A percentile compares a stretch with the other conserved stretches of the same genome.
Evolutionary conservation across 2,888 invertebrate species (phyloP).

Genomic region (Brachyptera putata): DNA sequence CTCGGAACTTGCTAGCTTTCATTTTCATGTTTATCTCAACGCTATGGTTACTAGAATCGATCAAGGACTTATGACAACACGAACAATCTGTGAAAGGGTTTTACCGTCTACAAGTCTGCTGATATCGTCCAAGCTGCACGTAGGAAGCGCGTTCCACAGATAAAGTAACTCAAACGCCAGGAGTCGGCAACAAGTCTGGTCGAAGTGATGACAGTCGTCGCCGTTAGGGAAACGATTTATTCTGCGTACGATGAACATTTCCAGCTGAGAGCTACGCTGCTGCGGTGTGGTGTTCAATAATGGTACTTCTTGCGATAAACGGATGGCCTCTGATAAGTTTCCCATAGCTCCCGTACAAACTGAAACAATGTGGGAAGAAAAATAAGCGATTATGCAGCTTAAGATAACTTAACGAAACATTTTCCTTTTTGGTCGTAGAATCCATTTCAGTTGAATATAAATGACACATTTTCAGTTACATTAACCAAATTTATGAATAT

Average conservation of each 20-base stretch:
- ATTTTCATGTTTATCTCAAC: no score
- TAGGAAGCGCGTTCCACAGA: constrained; percentile 63
- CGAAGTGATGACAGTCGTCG: constrained; percentile 3
- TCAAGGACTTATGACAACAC: no score
- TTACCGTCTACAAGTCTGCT: no score
- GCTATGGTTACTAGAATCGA: no score
- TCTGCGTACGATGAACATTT: constrained; percentile 42
- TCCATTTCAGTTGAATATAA: no score
- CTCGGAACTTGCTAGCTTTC: no score
- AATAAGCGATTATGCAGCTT: no score
- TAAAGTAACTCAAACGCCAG: constrained; percentile 62
- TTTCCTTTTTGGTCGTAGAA: no score
- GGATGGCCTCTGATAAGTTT: constrained; percentile 43
- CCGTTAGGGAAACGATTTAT: constrained; percentile 36
- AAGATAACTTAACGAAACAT: no score
- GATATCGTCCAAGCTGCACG: constrained; percentile 31
- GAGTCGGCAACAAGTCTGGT: constrained; percentile 50
- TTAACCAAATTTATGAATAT: no score
- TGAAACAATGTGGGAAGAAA: constrained; percentile 36
- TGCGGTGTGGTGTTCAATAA: constrained; percentile 43
- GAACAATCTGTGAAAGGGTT: no score
- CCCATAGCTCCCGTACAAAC: constrained; percentile 50
- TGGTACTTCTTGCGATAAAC: constrained; percentile 44
- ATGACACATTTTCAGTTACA: no score
- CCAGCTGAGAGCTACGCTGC: constrained; percentile 42